Base-by-base conservation (phyloP, 2,113 vertebrate genomes). In the Grammomys dolichurus region DNA sequence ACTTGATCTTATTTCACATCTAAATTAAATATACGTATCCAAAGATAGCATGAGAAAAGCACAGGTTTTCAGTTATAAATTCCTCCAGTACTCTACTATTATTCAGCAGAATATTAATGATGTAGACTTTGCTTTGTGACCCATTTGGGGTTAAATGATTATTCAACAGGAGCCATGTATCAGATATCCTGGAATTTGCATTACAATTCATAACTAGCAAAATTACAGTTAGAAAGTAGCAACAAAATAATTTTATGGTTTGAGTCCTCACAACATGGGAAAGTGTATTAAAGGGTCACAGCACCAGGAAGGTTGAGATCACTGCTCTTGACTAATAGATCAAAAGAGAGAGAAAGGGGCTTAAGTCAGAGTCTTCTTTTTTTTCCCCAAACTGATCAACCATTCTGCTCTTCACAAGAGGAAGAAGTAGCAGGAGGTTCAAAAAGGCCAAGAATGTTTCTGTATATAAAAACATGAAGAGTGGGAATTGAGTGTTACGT, bases 11-110 rank as follows among this genome's bases (percentile, higher is more conserved):
- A 75, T 36, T 81, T 91, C 17, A 95, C 33, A 19, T 40, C 65
- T 94, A 26, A 96, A 75, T 84, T 92, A 94, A 56, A 24, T 46
- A 46, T 92, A 76, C 33, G 76, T 92, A n/a, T 13, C 73, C 63
- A 82, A 67, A 48, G 84, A 19, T 24, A 91, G 9, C 2, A 46
- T 10, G 46, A 87, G 85, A 92, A 91, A 60, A 28, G 0, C 17
- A 19, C 17, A 76, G 20, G 76, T 51, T 95, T 93, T 13, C 19
- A 51, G 46, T 85, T 70, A 54, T 28, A 28, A 69, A 36, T 72
- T 26, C 54, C 26, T 19, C 72, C 16, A 5, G 36, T 54, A 76
- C 60, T 95, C 89, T 89, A 43, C 24, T 89, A 43, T 19, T 14
- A 17, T 77, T 12, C 22, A 85, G 54, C 26, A 93, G 14, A 87